Conservation (phyloP, 2,888 invertebrate genomes). For the Dasysyrphus tricinctus region DNA sequence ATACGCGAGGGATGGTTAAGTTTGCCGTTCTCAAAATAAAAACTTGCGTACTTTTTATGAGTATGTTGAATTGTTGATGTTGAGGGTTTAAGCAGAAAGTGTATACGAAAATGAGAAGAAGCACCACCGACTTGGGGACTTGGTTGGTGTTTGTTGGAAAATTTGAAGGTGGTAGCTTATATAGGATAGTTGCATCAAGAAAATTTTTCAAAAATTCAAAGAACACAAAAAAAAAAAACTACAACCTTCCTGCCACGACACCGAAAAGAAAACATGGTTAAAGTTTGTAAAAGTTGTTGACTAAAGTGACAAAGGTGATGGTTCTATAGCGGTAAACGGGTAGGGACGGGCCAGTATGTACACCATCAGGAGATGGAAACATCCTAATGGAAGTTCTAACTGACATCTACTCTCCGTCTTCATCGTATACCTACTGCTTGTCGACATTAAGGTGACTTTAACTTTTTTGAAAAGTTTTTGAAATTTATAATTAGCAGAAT, state of each 20-base stretch:
- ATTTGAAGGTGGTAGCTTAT: constrained; percentile 37
- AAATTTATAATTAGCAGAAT: constrained; percentile 73
- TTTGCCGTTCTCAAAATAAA: constrained; percentile 61
- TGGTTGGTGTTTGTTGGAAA: constrained; percentile 42
- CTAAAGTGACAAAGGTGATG: constrained; percentile 73
- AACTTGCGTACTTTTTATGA: constrained; percentile 63
- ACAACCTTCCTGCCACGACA: constrained; percentile 57
- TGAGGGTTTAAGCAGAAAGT: not conserved
- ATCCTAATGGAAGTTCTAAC: constrained; percentile 64
- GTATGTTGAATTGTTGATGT: constrained; percentile 63
- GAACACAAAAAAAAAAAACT: constrained; percentile 17
- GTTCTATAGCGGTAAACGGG: constrained; percentile 17
- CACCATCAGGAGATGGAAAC: constrained; percentile 35
- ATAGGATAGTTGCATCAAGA: constrained; percentile 61
- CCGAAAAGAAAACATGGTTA: constrained; percentile 74
- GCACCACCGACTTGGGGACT: not conserved
- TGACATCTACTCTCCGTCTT: constrained; percentile 56
- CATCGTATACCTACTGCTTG: constrained; percentile 38
- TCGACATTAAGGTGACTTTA: constrained; percentile 67
- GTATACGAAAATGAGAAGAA: not conserved
- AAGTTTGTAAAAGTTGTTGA: constrained; percentile 73
- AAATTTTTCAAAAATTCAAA: constrained; percentile 41
- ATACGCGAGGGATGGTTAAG: constrained; percentile 47
- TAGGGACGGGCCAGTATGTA: not conserved
- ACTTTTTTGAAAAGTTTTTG: constrained; percentile 55